Conservation (phyloP, 2,888 invertebrate genomes). For the Troides aeacus region DNA sequence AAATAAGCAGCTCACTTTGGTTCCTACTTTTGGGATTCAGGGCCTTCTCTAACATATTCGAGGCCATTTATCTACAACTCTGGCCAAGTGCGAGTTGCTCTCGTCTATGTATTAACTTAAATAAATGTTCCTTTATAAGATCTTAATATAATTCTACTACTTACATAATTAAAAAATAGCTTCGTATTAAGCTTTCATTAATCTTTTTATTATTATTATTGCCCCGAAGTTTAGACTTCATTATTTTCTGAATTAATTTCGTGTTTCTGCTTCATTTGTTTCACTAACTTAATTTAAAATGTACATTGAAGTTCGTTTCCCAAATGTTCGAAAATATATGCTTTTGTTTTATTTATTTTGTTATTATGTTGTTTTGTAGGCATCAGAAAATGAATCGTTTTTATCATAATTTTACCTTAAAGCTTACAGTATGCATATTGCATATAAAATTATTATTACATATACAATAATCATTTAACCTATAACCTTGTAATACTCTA, state of each 20-base stretch:
- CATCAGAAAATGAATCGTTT: constrained; percentile 25
- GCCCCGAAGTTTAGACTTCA: constrained; percentile 26
- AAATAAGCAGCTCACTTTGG: too few species aligned
- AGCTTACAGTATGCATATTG: constrained; percentile 9
- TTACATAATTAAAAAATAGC: neutral
- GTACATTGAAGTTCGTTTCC: constrained; percentile 24
- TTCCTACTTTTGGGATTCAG: too few species aligned
- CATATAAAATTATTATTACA: constrained; percentile 7
- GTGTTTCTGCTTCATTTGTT: constrained; percentile 16
- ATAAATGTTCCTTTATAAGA: constrained; percentile 22
- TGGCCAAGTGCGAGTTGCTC: too few species aligned
- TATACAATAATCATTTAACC: neutral
- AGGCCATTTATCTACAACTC: too few species aligned
- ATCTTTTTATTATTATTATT: constrained; percentile 4
- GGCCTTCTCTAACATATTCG: too few species aligned
- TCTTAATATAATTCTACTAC: neutral
- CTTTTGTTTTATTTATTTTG: constrained; percentile 53
- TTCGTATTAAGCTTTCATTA: neutral
- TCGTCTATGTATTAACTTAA: neutral
- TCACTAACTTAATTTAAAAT: constrained; percentile 13
- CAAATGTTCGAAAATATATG: constrained; percentile 41
- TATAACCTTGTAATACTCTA: constrained; percentile 19
- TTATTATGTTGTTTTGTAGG: constrained; percentile 33
- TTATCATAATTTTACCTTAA: constrained; percentile 11
- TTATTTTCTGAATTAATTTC: constrained; percentile 16